Evolutionary conservation across 2,797 vertebrate genomes (phyloP), one percentile per base, ranked within the genome.

Genomic region (Sebastes oblongus): DNA sequence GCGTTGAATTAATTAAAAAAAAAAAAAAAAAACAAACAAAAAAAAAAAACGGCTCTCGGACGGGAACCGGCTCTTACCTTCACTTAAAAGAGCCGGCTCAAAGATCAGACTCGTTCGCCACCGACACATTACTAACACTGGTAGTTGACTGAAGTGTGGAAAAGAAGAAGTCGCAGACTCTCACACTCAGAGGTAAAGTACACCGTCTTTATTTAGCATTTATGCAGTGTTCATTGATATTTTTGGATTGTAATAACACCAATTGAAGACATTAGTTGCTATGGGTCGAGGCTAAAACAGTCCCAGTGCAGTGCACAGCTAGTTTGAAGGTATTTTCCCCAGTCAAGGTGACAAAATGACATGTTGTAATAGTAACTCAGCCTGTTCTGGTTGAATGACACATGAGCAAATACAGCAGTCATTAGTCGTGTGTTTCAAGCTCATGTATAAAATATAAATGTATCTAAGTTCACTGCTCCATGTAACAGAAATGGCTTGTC

Each of bases 61-160:
- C 34, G 2, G 34, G 34, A 36, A 5, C 34, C 34, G 34, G 11
- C 4, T 36, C 34, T 36, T 36, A 13, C 13, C 34, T 13, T 36
- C 34, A 13, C 34, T 36, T 36, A 36, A 5, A 36, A 36, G 34
- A 36, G 34, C 34, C 34, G 34, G 34, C 34, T 36, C 34, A 36
- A 36, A 36, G 34, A 36, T 0, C 34, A 0, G 34, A 36, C 34
- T 36, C 34, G 34, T 36, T 36, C 11, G 34, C 0, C 0, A 36
- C 11, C 34, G 1, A 36, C 11, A 36, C 34, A 36, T 36, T 36
- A 36, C 34, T 36, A 10, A 20, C 16, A 27, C 8, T 13, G 11
- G 32, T 18, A 56, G 30, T 76, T 27, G 54, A n/a, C 29, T 16
- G 8, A 60, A 54, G 64, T 80, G 77, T 34, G 16, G 14, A 46